Evolutionary conservation across 1,140 invertebrate genomes (phyloP), one percentile per base, ranked within the genome.

Genomic region (Drosophila bifasciata): DNA sequence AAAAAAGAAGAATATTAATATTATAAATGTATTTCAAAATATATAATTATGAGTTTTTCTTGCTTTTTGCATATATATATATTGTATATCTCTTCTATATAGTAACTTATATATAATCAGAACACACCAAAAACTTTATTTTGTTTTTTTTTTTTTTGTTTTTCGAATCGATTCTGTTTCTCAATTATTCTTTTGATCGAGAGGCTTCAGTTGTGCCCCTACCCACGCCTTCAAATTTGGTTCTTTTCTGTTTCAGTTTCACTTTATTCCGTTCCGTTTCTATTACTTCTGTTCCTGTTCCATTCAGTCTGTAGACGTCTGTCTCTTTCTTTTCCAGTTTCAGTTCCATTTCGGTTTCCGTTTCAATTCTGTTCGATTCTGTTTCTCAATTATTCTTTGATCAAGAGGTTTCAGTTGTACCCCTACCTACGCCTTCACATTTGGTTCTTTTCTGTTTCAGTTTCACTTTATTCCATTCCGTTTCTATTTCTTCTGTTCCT

Each of bases 1-100:
- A 56, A 15, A 74, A 58, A 57, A 70, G 45, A 15, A 74, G 53
- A 57, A 78, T 88, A 79, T 85, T 86, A 88, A 86, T 86, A 86
- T 86, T 86, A 86, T 86, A 86, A 86, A 86, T 86, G 83, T 86
- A 86, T 86, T 86, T 88, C 75, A 86, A 86, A 86, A 86, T 86
- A 86, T 86, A 86, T 79, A 46, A 86, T 86, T 86, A 86, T 86
- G 83, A 86, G 83, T 86, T 86, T 86, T 86, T 86, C 83, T 86
- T 86, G 78, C 83, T 86, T 86, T 86, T 86, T 86, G 83, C 78
- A 78, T 51, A 50, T 51, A 50, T 72, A 46, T 72, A 61, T 61
- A 62, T 50, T 72, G 40, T 72, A 61, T 61, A 62, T 50, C 61
- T 64, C 59, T 73, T 73, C 57, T 41, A 73, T 50, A 73, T 73